These are phyloP conservation scores for Ceratitis capitata DNA, from an alignment of 1,140 invertebrate genomes.

Conservation along the genomic window DNA sequence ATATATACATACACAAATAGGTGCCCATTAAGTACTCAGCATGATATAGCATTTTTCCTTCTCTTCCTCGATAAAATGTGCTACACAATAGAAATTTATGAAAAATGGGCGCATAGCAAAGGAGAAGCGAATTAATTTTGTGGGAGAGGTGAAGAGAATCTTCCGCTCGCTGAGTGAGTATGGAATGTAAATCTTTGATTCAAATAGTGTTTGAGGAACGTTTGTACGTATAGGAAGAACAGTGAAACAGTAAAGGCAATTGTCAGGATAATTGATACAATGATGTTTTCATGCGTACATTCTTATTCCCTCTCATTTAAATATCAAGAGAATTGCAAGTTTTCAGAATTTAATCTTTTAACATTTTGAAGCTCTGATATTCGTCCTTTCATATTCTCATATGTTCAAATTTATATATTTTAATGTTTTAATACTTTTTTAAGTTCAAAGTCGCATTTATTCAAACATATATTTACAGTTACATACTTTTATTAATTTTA, in stretches of 20 bases:
- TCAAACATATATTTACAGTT: no score
- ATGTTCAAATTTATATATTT: no score
- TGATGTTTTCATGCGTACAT: no score
- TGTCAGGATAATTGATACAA: no score
- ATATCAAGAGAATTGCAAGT: no score
- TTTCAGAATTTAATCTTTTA: no score
- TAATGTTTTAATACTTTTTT: no score
- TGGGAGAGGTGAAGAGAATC: not conserved
- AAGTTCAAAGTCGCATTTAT: no score
- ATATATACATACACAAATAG: not conserved
- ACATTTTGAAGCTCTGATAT: no score
- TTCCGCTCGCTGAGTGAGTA: not conserved
- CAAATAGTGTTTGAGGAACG: not conserved
- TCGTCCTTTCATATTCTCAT: no score
- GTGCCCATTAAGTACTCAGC: not conserved
- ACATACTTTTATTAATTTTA: no score
- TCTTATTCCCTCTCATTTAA: no score
- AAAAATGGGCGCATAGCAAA: not conserved
- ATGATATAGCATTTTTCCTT: not conserved
- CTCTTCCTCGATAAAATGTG: not conserved
- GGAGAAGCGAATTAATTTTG: not conserved
- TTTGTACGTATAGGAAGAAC: not conserved
- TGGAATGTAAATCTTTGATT: not conserved
- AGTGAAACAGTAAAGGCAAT: not conserved
- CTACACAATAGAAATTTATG: conserved; percentile 8